Percentiles rank a stretch among this genome's conserved stretches.
phyloP scores from a whole-genome alignment of 2,888 invertebrate genomes.

The Heliothis peltigera region DNA sequence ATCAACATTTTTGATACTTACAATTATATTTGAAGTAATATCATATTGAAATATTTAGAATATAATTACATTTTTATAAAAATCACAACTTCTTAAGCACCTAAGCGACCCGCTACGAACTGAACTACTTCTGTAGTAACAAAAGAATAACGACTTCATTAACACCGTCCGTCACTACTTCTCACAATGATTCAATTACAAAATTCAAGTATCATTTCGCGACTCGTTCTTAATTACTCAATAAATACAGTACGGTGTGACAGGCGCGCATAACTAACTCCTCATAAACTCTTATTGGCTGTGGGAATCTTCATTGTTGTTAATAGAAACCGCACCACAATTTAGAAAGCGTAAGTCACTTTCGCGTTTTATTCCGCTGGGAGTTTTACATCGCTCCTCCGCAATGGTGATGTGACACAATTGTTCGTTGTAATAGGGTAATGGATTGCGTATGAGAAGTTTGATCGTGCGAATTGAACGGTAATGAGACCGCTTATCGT shows the following conservation, averaged over 20 bases:
- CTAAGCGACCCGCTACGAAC: background rate
- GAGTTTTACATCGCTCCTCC: conserved; percentile 35
- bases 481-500: conserved; percentile 5
- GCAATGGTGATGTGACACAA: background rate
- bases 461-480: background rate
- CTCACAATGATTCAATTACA: conserved; percentile 30
- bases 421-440: conserved; percentile 9
- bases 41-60: no score
- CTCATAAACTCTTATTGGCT: conserved; percentile 62
- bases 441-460: conserved; percentile 17
- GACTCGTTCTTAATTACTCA: conserved; percentile 39
- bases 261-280: conserved; percentile 48
- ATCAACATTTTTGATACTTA: no score
- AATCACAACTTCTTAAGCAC: background rate
- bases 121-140: background rate
- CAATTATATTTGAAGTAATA: no score
- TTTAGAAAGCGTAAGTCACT: conserved; percentile 60
- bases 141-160: conserved; percentile 23
- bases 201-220: conserved; percentile 20
- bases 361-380: conserved; percentile 31
- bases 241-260: conserved; percentile 52
- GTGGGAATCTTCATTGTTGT: conserved; percentile 65
- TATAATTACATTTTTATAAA: no score
- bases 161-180: conserved; percentile 12
- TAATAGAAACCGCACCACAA: conserved; percentile 52